These are phyloP conservation scores for Azorinus chamasolen DNA, from an alignment of 2,888 invertebrate genomes.

Conservation along the genomic window DNA sequence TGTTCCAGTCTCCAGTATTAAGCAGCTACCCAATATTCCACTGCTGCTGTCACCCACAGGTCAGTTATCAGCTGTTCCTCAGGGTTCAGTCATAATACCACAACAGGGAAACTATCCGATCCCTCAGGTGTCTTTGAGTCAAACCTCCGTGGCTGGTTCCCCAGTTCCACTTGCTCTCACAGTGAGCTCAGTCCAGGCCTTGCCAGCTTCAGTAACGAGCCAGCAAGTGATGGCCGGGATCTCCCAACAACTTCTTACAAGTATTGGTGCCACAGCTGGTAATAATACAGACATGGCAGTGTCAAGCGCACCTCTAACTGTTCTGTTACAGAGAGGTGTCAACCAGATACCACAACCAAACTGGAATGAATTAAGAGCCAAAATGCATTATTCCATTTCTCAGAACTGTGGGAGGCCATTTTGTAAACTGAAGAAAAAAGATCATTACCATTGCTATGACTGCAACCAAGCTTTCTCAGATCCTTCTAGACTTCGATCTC, in stretches of 20 bases:
- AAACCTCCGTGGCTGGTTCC: constrained; percentile 5
- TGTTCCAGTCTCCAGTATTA: constrained; percentile 87
- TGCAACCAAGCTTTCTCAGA: constrained; percentile 94
- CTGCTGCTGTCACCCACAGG: constrained; percentile 39
- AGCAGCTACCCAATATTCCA: constrained; percentile 34
- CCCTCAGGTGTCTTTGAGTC: constrained; percentile 7
- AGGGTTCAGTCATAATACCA: constrained; percentile 39
- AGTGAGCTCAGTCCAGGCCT: constrained; percentile 52
- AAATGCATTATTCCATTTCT: constrained; percentile 81
- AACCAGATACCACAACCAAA: constrained; percentile 68
- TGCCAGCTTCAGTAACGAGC: constrained; percentile 51
- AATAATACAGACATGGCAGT: not conserved
- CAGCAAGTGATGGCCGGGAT: constrained; percentile 30
- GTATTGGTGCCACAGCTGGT: constrained; percentile 33
- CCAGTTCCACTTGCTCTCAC: constrained; percentile 22
- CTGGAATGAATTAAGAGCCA: constrained; percentile 75
- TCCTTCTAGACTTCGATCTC: constrained; percentile 90
- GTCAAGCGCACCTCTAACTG: constrained; percentile 65
- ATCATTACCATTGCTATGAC: constrained; percentile 93
- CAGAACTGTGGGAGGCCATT: constrained; percentile 91
- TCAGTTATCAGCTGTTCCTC: constrained; percentile 24
- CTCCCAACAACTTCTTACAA: constrained; percentile 31
- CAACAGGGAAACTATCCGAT: constrained; percentile 10
- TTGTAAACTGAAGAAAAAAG: constrained; percentile 92
- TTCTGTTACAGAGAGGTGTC: constrained; percentile 72